Percentiles rank a stretch among this genome's conserved stretches.
Conservation (phyloP, 2,888 invertebrate genomes). For the Agrotis segetum region DNA sequence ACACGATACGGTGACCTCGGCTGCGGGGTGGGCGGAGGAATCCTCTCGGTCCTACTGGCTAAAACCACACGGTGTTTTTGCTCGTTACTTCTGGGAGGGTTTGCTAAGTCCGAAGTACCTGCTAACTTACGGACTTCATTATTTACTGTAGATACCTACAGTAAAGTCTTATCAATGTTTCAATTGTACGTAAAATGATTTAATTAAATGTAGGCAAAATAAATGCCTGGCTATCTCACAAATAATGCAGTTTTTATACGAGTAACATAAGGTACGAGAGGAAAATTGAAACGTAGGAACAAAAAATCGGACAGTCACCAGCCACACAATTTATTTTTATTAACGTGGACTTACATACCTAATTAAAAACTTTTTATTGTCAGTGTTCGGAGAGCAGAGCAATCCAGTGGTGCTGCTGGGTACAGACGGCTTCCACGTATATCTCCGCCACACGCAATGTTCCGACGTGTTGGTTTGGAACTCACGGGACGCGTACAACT, state of each 20-base stretch:
- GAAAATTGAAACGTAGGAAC: not conserved
- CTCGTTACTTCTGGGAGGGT: no score
- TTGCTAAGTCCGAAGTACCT: no score
- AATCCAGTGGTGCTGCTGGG: conserved; percentile 78
- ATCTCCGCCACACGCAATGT: conserved; percentile 90
- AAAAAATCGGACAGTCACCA: conserved; percentile 4
- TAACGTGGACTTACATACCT: not conserved
- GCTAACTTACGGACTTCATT: not conserved
- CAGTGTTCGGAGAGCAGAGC: conserved; percentile 78
- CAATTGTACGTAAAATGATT: not conserved
- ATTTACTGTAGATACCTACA: not conserved
- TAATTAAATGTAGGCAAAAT: not conserved
- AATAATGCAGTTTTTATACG: not conserved
- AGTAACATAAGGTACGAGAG: not conserved
- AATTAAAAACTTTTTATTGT: conserved; percentile 48
- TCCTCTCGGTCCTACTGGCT: no score
- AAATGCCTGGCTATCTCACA: not conserved
- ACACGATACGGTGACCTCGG: not conserved
- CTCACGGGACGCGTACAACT: conserved; percentile 82
- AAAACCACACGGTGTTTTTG: no score
- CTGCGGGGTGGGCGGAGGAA: no score
- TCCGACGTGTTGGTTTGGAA: conserved; percentile 92
- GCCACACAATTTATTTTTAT: not conserved
- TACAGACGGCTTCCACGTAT: conserved; percentile 75
- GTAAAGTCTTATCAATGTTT: not conserved